These are phyloP conservation scores for Dasypus novemcinctus DNA, from an alignment of 2,113 vertebrate genomes.

Conservation along the genomic window DNA sequence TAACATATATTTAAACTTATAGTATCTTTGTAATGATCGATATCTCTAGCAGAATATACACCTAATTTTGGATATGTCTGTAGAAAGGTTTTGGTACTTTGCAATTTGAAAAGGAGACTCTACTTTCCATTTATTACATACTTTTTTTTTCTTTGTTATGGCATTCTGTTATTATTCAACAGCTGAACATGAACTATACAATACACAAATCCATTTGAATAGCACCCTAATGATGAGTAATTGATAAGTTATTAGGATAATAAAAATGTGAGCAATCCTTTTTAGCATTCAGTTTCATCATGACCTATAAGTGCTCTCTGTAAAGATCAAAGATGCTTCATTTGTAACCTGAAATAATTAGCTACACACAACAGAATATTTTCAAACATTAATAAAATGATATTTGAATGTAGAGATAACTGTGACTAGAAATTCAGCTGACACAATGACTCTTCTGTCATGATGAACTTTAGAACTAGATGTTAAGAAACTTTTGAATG, in stretches of 20 bases:
- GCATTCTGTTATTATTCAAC: not conserved
- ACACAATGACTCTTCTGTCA: constrained; percentile 76
- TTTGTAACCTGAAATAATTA: not conserved
- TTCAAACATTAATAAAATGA: not conserved
- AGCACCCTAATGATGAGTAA: not conserved
- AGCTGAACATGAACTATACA: not conserved
- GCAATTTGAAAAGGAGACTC: not conserved
- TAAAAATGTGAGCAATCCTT: not conserved
- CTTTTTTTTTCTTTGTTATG: not conserved
- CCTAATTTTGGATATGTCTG: not conserved
- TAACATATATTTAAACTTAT: not conserved
- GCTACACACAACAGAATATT: not conserved
- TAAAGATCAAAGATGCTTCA: not conserved
- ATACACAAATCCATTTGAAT: not conserved
- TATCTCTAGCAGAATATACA: not conserved
- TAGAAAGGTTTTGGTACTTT: not conserved
- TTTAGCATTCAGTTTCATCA: not conserved
- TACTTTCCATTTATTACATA: not conserved
- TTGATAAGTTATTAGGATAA: constrained; percentile 4
- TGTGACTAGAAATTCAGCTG: constrained; percentile 69
- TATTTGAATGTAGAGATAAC: constrained; percentile 39
- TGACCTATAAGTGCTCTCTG: not conserved
- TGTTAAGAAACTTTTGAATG: constrained; percentile 78
- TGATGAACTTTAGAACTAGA: constrained; percentile 64
- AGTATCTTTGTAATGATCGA: not conserved